A percentile compares a stretch with the other conserved stretches of the same genome.
These are phyloP conservation scores for Neoseiulus cucumeris DNA, from an alignment of 1,140 invertebrate species.

Conservation along the genomic window DNA sequence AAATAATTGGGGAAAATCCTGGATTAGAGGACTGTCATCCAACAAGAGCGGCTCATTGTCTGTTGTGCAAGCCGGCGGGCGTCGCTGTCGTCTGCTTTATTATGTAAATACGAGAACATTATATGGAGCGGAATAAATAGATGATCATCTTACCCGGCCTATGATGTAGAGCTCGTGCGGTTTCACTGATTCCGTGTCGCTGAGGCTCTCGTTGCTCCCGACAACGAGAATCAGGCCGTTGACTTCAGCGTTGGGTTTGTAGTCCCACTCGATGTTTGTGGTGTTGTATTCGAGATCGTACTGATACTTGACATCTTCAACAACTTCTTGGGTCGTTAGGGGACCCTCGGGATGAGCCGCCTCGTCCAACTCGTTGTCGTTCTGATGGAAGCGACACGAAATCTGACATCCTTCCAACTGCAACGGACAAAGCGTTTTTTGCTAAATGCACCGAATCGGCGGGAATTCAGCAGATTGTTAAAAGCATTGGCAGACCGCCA, in stretches of 20 bases:
- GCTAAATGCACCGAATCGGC: no score
- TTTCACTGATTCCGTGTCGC: neutral
- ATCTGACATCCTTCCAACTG: constrained; percentile 1
- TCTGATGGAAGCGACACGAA: constrained; percentile 3
- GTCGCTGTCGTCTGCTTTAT: no score
- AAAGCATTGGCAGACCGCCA: no score
- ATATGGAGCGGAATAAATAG: no score
- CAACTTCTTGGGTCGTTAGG: constrained; percentile 2
- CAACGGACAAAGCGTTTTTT: no score
- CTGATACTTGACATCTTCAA: constrained; percentile 9
- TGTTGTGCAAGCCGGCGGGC: no score
- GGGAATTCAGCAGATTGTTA: no score
- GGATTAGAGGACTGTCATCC: no score
- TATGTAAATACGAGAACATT: no score
- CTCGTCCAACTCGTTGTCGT: constrained; percentile 6
- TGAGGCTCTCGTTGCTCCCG: neutral
- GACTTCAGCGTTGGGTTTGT: neutral
- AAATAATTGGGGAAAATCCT: no score
- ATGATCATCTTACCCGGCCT: neutral
- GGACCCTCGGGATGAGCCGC: neutral
- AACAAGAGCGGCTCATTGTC: no score
- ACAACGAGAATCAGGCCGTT: neutral
- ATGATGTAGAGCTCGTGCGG: constrained; percentile 3
- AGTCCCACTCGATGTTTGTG: constrained; percentile 9
- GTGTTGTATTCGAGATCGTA: constrained; percentile 6